Evolutionary conservation across 2,113 vertebrate species (phyloP).

Genomic region (Platycercus adscitus): DNA sequence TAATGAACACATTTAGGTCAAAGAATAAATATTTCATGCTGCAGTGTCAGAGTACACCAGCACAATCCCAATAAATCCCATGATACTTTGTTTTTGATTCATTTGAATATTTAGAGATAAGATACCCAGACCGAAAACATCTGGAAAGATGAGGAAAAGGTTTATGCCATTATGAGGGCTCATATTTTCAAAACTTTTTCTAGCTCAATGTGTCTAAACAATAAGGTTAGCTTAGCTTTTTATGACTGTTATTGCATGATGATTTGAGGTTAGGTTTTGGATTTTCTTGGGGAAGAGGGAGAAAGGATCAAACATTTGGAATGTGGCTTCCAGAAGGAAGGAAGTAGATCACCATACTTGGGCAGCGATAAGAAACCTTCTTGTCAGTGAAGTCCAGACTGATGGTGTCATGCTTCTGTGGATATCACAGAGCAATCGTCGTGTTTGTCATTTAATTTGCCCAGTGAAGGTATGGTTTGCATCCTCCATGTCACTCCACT

Average conservation of each 20-base stretch:
- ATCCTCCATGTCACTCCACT: background rate
- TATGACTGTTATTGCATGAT: background rate
- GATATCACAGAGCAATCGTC: background rate
- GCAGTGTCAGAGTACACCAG: background rate
- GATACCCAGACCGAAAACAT: background rate
- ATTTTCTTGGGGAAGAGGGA: background rate
- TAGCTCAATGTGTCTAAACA: background rate
- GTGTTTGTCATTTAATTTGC: background rate
- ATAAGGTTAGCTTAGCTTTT: background rate
- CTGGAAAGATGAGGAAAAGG: background rate
- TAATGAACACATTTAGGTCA: background rate
- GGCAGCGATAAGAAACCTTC: background rate
- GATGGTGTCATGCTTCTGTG: background rate
- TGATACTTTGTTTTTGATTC: background rate
- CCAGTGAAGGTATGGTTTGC: background rate
- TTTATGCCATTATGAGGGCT: background rate
- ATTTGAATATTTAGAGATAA: background rate
- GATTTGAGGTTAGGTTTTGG: background rate
- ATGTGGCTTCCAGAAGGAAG: background rate
- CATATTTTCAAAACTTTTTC: background rate
- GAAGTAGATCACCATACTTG: background rate
- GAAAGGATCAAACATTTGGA: background rate
- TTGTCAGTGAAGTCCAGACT: background rate
- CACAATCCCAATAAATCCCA: background rate
- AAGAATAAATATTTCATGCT: background rate